Evolutionary conservation across 92 coral and sea anemone genomes (phyloP), one percentile per base, ranked within the genome.

Genomic region (Porites evermanni): DNA sequence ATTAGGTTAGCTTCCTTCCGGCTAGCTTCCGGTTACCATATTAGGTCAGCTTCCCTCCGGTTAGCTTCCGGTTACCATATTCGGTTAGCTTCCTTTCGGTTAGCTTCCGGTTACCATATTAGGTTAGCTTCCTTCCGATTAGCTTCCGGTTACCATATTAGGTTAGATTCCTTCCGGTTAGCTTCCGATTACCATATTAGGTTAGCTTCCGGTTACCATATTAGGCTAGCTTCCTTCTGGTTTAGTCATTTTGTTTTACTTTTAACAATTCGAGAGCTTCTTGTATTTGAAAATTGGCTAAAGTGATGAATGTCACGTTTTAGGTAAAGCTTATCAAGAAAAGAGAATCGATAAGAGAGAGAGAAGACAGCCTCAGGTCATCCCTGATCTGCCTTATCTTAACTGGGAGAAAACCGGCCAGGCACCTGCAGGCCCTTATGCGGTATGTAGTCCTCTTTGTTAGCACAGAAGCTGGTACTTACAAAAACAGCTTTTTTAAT

Each of bases 321-420:
- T 85, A 96, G 99, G 99, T 14, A 96, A 96, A 38, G 98, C 99
- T 2, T 96, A 96, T 88, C 89, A 89, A 70, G 99, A 96, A 85
- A 91, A 95, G 65, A 91, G 99, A 65, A 93, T 92, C 53, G 95
- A 95, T 47, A 96, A 96, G 71, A 94, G 98, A 10, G 98, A 96
- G 65, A 93, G 99, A 29, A 95, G 96, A 13, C 99, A 96, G 74
- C 99, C 98, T 63, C 92, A 87, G 89, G 84, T 91, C 17, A 96
- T 91, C 72, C 94, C 94, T 53, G 89, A 96, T 78, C 85, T 93
- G 53, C 94, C 95, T 1, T 91, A 95, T 80, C 89, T 91, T 38
- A 89, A 86, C 64, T 95, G 96, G 93, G 98, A 93, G 83, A 95
- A 89, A 86, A 91, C 98, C 12, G 94, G 94, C 56, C 97, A 89